phyloP scores from a whole-genome alignment of 2,113 vertebrate species.

The Helogale parvula region DNA sequence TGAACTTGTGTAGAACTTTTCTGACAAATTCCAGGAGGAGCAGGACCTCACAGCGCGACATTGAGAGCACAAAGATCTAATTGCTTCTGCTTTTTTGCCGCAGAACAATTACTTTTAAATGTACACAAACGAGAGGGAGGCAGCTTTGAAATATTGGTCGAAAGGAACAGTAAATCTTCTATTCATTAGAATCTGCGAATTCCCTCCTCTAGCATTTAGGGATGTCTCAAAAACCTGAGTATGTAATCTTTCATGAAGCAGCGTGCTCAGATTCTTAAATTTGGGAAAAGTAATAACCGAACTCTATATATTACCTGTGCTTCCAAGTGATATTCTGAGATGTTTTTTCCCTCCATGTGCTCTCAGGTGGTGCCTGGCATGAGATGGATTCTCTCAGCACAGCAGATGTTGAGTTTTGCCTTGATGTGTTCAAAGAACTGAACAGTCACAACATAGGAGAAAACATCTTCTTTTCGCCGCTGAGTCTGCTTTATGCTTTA shows the following conservation, averaged over 20 bases:
- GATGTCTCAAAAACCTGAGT: background rate
- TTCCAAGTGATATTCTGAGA: background rate
- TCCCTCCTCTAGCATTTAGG: background rate
- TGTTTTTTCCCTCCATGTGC: background rate
- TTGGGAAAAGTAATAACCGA: background rate
- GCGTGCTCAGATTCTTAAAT: background rate
- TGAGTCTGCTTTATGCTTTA: slow-evolving; percentile 73
- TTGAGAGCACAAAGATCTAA: background rate
- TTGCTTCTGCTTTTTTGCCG: background rate
- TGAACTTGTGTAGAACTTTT: background rate
- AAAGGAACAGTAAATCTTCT: background rate
- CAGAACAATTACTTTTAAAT: background rate
- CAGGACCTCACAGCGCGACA: background rate
- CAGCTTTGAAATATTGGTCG: background rate
- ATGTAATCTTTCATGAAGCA: background rate
- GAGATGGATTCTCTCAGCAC: slow-evolving; percentile 64
- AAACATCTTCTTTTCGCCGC: slow-evolving; percentile 80
- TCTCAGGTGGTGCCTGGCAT: background rate
- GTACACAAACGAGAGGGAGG: background rate
- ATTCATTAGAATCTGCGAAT: background rate
- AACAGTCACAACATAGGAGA: slow-evolving; percentile 10
- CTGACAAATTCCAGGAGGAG: background rate
- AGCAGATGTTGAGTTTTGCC: slow-evolving; percentile 67
- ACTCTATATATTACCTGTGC: background rate
- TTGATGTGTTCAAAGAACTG: slow-evolving; percentile 77